phyloP scores from a whole-genome alignment of 2,888 invertebrate genomes.

The Apocheima hispidaria region DNA sequence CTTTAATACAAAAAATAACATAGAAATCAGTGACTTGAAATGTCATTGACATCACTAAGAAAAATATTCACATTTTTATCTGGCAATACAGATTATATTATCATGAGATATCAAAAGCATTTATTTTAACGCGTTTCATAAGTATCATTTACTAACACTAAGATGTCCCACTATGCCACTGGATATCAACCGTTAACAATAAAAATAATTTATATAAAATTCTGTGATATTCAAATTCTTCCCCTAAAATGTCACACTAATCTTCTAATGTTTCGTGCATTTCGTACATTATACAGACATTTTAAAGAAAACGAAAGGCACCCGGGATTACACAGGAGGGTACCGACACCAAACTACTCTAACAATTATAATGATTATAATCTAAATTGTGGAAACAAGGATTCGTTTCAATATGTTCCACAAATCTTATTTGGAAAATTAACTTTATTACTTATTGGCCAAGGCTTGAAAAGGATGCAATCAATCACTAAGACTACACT shows the following conservation, averaged over 20 bases:
- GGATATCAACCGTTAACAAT: constrained; percentile 79
- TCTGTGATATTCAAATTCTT: constrained; percentile 68
- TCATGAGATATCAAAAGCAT: constrained; percentile 81
- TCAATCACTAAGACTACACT: constrained; percentile 11
- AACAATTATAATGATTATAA: constrained; percentile 81
- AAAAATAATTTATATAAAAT: constrained; percentile 80
- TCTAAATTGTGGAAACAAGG: constrained; percentile 73
- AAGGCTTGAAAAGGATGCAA: constrained; percentile 6
- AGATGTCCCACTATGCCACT: constrained; percentile 80
- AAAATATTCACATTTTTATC: constrained; percentile 86
- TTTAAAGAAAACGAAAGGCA: constrained; percentile 82
- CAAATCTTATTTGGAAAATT: constrained; percentile 62
- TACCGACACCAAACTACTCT: constrained; percentile 85
- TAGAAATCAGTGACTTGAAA: constrained; percentile 82
- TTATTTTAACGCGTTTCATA: constrained; percentile 66
- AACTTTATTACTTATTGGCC: constrained; percentile 62
- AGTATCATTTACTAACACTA: constrained; percentile 79
- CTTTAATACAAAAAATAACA: constrained; percentile 79
- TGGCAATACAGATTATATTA: constrained; percentile 84
- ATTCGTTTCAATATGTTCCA: constrained; percentile 60
- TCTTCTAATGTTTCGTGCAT: constrained; percentile 96
- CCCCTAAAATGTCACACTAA: constrained; percentile 80
- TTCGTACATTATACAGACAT: constrained; percentile 94
- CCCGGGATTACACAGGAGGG: constrained; percentile 83
- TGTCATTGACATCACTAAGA: constrained; percentile 84